Evolutionary conservation across 2,113 vertebrate genomes (phyloP).

Genomic region (Narcine bancroftii): DNA sequence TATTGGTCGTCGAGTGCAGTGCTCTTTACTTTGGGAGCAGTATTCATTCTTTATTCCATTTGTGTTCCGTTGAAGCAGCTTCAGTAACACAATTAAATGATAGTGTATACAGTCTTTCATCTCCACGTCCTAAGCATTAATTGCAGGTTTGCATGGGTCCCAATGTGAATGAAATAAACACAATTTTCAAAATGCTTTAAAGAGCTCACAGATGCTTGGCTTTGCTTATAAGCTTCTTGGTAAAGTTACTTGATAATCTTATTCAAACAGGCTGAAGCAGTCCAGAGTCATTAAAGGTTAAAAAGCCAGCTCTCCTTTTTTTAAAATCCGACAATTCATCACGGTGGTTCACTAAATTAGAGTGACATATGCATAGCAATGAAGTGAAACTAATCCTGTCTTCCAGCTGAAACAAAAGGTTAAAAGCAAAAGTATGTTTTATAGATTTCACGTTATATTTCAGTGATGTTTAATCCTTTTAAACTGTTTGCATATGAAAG

Average conservation of each 20-base stretch:
- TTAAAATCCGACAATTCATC: background rate
- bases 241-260: background rate
- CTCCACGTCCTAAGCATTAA: background rate
- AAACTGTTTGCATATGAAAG: background rate
- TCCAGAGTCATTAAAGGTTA: background rate
- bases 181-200: background rate
- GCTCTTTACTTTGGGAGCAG: background rate
- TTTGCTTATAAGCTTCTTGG: background rate
- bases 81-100: background rate
- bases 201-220: background rate
- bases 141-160: background rate
- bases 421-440: background rate
- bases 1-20: background rate
- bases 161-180: background rate
- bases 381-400: background rate
- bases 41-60: background rate
- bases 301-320: background rate
- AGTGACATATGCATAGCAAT: background rate
- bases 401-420: background rate
- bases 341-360: background rate
- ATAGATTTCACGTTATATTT: background rate
- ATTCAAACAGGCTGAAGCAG: background rate
- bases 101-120: background rate
- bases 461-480: constrained; percentile 6
- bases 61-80: background rate